These are phyloP conservation scores for Anastrepha ludens DNA, from an alignment of 1,140 invertebrate genomes.

Conservation along the genomic window DNA sequence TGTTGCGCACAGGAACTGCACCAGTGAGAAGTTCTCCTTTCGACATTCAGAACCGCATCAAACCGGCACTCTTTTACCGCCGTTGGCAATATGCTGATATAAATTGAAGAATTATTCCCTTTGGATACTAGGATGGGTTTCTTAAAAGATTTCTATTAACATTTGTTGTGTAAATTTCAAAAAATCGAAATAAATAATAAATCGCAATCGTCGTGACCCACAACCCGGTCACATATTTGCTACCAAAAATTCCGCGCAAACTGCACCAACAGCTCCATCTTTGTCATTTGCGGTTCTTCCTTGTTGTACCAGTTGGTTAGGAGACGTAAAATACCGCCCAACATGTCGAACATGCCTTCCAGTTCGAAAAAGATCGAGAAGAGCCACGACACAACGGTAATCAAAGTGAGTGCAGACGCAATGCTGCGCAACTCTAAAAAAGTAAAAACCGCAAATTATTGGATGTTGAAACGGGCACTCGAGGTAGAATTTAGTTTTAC, in stretches of 20 bases:
- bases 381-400: constrained; percentile 54
- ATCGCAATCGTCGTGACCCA: background rate
- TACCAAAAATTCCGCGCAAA: constrained; percentile 47
- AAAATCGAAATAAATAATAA: constrained; percentile 51
- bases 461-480: background rate
- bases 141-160: constrained; percentile 1
- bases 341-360: constrained; percentile 49
- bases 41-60: too few relatives aligned
- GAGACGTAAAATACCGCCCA: constrained; percentile 16
- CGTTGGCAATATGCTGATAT: background rate
- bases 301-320: constrained; percentile 39
- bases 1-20: too few relatives aligned
- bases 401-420: constrained; percentile 53
- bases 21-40: too few relatives aligned
- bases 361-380: constrained; percentile 54
- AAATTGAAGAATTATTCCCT: background rate
- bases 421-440: constrained; percentile 48
- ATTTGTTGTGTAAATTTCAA: constrained; percentile 31
- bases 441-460: background rate
- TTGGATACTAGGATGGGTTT: background rate
- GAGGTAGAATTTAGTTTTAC: background rate
- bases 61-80: too few relatives aligned
- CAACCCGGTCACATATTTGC: constrained; percentile 2
- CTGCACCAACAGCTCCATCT: constrained; percentile 39
- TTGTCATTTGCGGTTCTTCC: constrained; percentile 44